phyloP scores from a whole-genome alignment of 1,140 invertebrate genomes.

The Akabosia matsudoensis region DNA sequence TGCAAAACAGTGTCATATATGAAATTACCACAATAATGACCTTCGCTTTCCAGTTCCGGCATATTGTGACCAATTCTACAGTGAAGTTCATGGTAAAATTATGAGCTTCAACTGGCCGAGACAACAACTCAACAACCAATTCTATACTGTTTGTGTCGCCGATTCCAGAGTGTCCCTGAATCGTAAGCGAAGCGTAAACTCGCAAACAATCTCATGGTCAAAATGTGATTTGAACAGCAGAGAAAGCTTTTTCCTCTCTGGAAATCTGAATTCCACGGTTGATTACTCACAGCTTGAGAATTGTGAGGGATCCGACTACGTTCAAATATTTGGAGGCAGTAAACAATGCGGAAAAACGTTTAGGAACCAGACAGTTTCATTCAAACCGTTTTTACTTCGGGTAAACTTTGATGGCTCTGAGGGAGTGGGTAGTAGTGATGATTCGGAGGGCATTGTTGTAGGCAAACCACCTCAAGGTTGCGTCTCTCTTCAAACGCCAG shows the following conservation, averaged over 20 bases:
- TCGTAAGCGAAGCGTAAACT: neutral
- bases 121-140: conserved; percentile 26
- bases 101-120: conserved; percentile 19
- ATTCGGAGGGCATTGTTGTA: too few relatives aligned
- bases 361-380: neutral
- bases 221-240: neutral
- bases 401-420: conserved; percentile 28
- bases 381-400: conserved; percentile 14
- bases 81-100: neutral
- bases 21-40: neutral
- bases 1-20: too few relatives aligned
- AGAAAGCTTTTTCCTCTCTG: conserved; percentile 17
- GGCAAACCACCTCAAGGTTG: neutral
- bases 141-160: conserved; percentile 23
- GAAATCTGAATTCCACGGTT: neutral
- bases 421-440: too few relatives aligned
- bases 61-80: conserved; percentile 24
- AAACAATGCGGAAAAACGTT: conserved; percentile 27
- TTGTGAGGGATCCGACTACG: neutral
- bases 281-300: neutral
- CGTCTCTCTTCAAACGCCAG: neutral
- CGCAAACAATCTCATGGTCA: neutral
- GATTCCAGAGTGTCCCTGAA: neutral
- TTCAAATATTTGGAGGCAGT: conserved; percentile 25
- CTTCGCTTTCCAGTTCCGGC: neutral